phyloP scores from a whole-genome alignment of 1,140 invertebrate species.

The Lineus longissimus region DNA sequence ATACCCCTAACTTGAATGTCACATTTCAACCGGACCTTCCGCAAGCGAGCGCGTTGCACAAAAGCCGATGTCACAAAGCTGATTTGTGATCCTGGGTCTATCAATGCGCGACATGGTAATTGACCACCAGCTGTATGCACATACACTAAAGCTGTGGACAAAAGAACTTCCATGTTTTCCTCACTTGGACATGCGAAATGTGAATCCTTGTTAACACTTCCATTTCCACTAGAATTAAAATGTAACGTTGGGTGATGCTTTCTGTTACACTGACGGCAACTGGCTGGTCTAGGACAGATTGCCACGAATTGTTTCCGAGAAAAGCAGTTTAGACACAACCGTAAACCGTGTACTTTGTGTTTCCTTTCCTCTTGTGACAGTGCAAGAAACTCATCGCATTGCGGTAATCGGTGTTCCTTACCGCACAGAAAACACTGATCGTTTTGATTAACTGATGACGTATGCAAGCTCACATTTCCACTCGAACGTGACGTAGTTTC shows the following conservation, averaged over 20 bases:
- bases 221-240: not conserved
- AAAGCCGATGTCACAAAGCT: not conserved
- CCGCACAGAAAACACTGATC: not conserved
- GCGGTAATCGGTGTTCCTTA: not conserved
- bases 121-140: not conserved
- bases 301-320: not conserved
- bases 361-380: not conserved
- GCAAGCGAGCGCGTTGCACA: not conserved
- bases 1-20: too few relatives aligned
- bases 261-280: not conserved
- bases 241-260: not conserved
- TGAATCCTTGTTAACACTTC: not conserved
- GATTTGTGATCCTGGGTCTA: not conserved
- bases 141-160: not conserved
- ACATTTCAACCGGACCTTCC: too few relatives aligned
- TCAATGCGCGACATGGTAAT: not conserved
- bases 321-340: slow-evolving; percentile 1
- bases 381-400: not conserved
- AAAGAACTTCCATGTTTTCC: not conserved
- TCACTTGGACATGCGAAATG: not conserved
- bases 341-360: not conserved
- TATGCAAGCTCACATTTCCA: not conserved
- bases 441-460: not conserved
- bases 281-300: not conserved
- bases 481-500: not conserved